Evolutionary conservation across 2,888 invertebrate genomes (phyloP), one percentile per base, ranked within the genome.

Genomic region (Drosophila kanekoi): DNA sequence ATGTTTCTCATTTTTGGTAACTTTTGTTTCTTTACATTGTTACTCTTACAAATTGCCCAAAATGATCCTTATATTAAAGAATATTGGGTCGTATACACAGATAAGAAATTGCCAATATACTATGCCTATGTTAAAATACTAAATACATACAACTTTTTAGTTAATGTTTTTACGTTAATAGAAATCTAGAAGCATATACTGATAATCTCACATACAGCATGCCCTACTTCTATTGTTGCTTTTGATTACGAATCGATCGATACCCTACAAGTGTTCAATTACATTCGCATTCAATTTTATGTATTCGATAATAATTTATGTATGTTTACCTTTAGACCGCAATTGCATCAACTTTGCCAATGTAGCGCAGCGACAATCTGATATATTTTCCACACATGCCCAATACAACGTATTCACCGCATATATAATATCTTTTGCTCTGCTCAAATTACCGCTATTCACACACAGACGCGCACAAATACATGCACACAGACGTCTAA

Each of bases 381-480:
- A 77, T 79, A 72, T 51, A 65, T 58, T 45, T 64, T 37, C 38
- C 54, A 61, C 64, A 73, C 56, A 72, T 51, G 63, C 37, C 66
- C 73, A 68, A 64, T 68, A 69, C 68, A 72, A 69, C 63, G 72
- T 72, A 57, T 62, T 20, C 41, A 38, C 37, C 45, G 67, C 71
- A 73, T 77, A 74, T 79, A 52, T 28, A 41, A 67, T 69, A 79
- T 72, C 56, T 66, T 79, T 74, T 65, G 72, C 84, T 73, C n/a
- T 57, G 54, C 74, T 81, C 70, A 72, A 77, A 81, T 83, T 79
- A 83, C 79, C 62, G 70, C 62, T 69, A 58, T 44, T 70, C 57
- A 61, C 51, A 68, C 54, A 54, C 32, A 61, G 56, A 45, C 38
- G 48, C 37, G 62, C 38, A 51, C 58, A 51, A 20, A 44, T 32